Evolutionary conservation across 2,797 vertebrate genomes (phyloP).

Genomic region (Sebastes itinus): DNA sequence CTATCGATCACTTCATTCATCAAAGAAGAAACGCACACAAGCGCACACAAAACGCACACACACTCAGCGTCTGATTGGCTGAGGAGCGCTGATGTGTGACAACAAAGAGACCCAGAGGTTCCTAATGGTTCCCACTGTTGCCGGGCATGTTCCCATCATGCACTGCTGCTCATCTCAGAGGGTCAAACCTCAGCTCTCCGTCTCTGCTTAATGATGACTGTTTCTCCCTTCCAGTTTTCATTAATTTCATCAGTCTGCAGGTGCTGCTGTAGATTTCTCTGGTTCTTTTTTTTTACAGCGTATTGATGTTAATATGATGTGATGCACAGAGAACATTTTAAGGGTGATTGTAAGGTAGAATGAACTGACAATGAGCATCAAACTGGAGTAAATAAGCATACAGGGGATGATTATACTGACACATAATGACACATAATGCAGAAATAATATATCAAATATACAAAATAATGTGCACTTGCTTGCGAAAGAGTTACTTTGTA

Average conservation of each 20-base stretch:
- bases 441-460: background rate
- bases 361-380: background rate
- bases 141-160: slow-evolving; percentile 28
- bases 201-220: background rate
- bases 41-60: background rate
- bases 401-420: background rate
- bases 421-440: background rate
- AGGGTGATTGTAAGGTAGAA: background rate
- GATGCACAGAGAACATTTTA: no score
- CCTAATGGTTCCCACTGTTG: background rate
- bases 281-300: background rate
- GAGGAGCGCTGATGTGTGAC: slow-evolving; percentile 20
- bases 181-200: background rate
- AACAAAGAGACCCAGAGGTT: background rate
- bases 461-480: background rate
- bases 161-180: slow-evolving; percentile 4
- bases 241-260: background rate
- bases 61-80: slow-evolving; percentile 15
- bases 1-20: slow-evolving; percentile 60
- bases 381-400: background rate
- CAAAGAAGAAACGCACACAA: slow-evolving; percentile 21
- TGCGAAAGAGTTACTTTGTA: no score
- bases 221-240: background rate
- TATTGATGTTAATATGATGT: background rate
- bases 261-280: background rate